Conservation (phyloP, 1,140 invertebrate species). For the Parapsyche elsis region DNA sequence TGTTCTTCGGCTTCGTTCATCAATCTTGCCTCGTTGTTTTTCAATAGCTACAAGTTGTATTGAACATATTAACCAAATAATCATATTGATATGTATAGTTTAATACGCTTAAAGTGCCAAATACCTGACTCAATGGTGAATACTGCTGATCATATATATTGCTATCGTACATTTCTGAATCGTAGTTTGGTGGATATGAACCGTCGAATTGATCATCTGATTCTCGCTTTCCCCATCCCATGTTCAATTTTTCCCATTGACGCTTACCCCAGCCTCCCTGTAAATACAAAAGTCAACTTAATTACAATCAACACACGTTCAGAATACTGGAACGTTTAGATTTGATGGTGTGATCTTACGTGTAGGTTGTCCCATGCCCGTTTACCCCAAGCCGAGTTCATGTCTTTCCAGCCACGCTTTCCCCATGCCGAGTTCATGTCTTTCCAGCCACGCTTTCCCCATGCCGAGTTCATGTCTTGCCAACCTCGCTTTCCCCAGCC, state of each 20-base stretch:
- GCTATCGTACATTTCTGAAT: conserved; percentile 37
- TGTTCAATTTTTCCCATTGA: conserved; percentile 67
- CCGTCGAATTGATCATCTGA: conserved; percentile 44
- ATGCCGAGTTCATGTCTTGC: conserved; percentile 72
- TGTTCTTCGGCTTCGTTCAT: conserved; percentile 56
- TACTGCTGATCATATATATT: conserved; percentile 34
- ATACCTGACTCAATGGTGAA: conserved; percentile 45
- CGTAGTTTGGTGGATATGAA: conserved; percentile 30
- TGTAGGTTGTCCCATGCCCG: conserved; percentile 65
- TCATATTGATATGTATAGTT: neutral
- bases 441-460: conserved; percentile 71
- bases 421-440: conserved; percentile 68
- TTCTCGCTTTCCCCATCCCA: conserved; percentile 66
- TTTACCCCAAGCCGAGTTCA: conserved; percentile 68
- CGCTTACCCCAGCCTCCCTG: conserved; percentile 65
- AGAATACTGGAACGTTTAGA: no score
- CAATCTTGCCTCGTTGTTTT: conserved; percentile 44
- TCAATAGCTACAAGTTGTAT: conserved; percentile 32
- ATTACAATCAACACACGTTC: neutral
- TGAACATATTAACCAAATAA: neutral
- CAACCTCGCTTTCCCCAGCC: conserved; percentile 74
- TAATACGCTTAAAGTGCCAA: neutral
- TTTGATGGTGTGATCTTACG: conserved; percentile 42
- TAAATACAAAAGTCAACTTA: neutral
- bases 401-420: conserved; percentile 65